Conservation (phyloP, 2,113 vertebrate species). For the Rhynchomys soricoides region DNA sequence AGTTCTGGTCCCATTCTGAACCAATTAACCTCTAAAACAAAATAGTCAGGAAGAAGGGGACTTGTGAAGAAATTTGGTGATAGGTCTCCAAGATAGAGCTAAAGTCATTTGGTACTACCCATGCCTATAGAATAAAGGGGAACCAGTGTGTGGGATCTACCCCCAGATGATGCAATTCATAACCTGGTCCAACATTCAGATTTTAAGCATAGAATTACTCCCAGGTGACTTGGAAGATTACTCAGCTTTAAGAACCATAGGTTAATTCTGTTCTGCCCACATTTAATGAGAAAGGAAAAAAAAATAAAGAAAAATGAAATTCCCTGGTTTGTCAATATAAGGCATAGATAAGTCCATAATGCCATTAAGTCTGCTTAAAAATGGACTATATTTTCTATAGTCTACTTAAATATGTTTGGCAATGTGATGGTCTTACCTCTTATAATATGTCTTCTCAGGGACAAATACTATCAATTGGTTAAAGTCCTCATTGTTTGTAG, state of each 20-base stretch:
- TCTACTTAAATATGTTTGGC: too few relatives aligned
- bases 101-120: neutral
- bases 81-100: neutral
- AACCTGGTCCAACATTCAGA: neutral
- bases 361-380: neutral
- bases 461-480: constrained; percentile 21
- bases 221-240: neutral
- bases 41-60: neutral
- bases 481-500: neutral
- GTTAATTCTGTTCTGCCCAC: neutral
- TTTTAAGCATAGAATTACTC: neutral
- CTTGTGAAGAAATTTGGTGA: neutral
- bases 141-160: neutral
- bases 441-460: constrained; percentile 12
- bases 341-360: neutral
- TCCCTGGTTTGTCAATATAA: neutral
- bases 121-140: neutral
- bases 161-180: neutral
- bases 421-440: constrained; percentile 26
- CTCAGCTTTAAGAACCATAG: neutral
- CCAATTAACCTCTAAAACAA: constrained; percentile 39
- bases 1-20: neutral
- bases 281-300: neutral
- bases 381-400: too few relatives aligned
- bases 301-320: neutral